These are phyloP conservation scores for Microcebus lehilahytsara DNA, from an alignment of 2,113 vertebrate species.

Conservation along the genomic window DNA sequence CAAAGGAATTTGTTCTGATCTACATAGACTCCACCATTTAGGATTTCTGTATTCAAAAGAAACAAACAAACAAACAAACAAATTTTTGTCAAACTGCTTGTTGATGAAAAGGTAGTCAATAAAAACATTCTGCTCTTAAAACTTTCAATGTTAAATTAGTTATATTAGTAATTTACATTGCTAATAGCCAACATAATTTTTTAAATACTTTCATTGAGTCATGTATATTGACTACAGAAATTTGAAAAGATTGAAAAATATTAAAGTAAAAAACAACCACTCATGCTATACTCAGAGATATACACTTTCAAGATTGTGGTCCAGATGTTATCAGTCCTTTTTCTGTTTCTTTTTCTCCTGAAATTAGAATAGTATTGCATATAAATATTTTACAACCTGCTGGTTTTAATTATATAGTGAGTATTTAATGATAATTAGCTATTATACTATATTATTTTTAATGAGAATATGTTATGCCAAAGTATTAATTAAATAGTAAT, in stretches of 20 bases:
- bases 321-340: not conserved
- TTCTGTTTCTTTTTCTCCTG: not conserved
- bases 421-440: not conserved
- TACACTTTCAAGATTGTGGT: not conserved
- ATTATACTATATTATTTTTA: not conserved
- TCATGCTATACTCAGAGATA: not conserved
- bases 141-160: not conserved
- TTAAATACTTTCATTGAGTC: not conserved
- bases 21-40: constrained; percentile 96
- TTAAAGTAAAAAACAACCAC: not conserved
- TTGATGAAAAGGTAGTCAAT: not conserved
- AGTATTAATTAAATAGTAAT: not conserved
- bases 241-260: not conserved
- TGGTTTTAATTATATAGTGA: not conserved
- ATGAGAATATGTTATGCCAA: not conserved
- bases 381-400: not conserved
- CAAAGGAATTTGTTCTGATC: constrained; percentile 98
- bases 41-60: constrained; percentile 89
- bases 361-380: not conserved
- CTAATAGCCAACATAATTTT: not conserved
- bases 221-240: not conserved
- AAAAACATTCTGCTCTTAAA: not conserved
- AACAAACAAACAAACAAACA: constrained; percentile 49
- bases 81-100: not conserved
- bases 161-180: not conserved